Base-by-base conservation (phyloP, 1,140 invertebrate genomes). In the Hetaerina americana region DNA sequence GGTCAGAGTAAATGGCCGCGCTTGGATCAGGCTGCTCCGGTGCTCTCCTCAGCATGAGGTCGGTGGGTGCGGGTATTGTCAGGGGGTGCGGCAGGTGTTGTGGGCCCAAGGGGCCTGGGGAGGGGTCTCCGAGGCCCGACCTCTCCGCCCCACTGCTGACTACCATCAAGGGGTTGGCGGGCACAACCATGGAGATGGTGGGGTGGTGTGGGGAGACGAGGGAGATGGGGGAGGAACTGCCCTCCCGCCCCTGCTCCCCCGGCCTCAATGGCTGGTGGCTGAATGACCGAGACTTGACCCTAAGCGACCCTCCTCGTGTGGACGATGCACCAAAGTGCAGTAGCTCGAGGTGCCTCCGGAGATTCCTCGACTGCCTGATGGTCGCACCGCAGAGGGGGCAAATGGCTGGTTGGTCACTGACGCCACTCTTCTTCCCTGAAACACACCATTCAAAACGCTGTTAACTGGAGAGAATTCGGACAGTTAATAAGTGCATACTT, bases 381-480 rank as follows among this genome's bases (percentile, higher is more conserved):
- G 78, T 80, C 25, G 79, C 80, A n/a, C 80, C 80, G 68, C 81
- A 82, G 57, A 82, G 68, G 24, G 80, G 80, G 74, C 81, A 82
- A 18, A 78, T 77, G 5, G 79, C 78, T 24, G 81, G 81, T 68
- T 81, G 80, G 75, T 82, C 81, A n/a, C 80, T 81, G 15, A 40
- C 71, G 79, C 76, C 77, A 74, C 70, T 72, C 71, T 75, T 79
- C 79, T 26, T 76, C 77, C 70, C 40, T 57, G 22, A n/a, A n/a
- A n/a, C n/a, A 10, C 40, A 57, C 10, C 40, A n/a, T n/a, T n/a
- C n/a, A n/a, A n/a, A n/a, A n/a, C n/a, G n/a, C n/a, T n/a, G n/a
- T n/a, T n/a, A n/a, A n/a, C n/a, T n/a, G n/a, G n/a, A n/a, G n/a
- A n/a, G n/a, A n/a, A n/a, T n/a, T n/a, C n/a, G n/a, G n/a, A n/a